Evolutionary conservation across 2,888 invertebrate species (phyloP).

Genomic region (Pristionchus arcanus): DNA sequence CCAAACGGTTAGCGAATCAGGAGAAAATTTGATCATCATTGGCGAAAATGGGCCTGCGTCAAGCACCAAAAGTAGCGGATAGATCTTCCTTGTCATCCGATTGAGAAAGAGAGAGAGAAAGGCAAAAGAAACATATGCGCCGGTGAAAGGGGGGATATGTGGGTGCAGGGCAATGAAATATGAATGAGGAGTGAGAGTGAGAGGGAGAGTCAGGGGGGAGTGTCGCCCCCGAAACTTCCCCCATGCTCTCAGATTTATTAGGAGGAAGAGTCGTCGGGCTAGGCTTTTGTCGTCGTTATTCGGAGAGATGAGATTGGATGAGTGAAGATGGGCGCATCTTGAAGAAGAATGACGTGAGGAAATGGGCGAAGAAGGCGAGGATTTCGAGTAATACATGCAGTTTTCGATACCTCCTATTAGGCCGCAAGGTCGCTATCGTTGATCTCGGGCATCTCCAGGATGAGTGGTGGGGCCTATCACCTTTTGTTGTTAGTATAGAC

Average conservation of each 20-base stretch:
- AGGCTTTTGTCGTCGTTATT: background rate
- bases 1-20: too few relatives aligned
- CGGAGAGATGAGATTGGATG: background rate
- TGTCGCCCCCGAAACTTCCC: background rate
- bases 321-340: background rate
- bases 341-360: too few relatives aligned
- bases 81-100: background rate
- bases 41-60: too few relatives aligned
- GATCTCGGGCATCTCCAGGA: too few relatives aligned
- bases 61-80: too few relatives aligned
- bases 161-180: background rate
- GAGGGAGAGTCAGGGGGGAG: background rate
- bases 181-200: background rate
- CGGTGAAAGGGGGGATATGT: background rate
- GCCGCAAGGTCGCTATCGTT: too few relatives aligned
- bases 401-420: too few relatives aligned
- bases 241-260: conserved; percentile 3
- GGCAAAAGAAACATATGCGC: background rate
- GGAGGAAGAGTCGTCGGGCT: background rate
- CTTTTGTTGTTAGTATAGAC: too few relatives aligned
- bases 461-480: too few relatives aligned
- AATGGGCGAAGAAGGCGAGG: too few relatives aligned
- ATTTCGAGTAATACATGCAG: too few relatives aligned
- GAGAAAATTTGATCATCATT: too few relatives aligned
- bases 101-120: background rate